Percentiles rank a stretch among this genome's conserved stretches.
phyloP scores from a whole-genome alignment of 1,140 invertebrate genomes.

The Stegodyphus dumicola region DNA sequence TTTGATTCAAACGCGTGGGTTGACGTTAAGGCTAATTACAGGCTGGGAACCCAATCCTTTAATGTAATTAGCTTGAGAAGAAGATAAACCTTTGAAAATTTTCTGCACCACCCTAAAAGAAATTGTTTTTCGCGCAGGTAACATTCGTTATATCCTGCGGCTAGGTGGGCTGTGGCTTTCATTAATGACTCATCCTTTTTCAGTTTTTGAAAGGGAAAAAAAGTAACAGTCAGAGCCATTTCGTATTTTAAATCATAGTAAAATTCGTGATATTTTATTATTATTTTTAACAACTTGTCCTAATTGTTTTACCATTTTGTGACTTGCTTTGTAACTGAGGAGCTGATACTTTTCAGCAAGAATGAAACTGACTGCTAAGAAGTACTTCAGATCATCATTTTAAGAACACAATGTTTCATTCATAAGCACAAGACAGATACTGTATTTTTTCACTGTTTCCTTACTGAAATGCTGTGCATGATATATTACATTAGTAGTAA shows the following conservation, averaged over 20 bases:
- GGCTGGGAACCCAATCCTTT: not conserved
- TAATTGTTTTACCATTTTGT: not conserved
- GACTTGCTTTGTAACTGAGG: no score
- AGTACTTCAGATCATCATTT: no score
- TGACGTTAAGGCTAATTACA: not conserved
- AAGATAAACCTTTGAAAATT: not conserved
- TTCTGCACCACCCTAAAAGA: conserved; percentile 9
- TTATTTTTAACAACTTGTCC: not conserved
- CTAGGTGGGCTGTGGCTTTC: not conserved
- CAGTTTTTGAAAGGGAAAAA: not conserved
- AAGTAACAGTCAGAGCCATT: not conserved
- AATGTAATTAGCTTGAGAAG: not conserved
- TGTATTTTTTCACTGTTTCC: no score
- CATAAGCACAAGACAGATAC: no score
- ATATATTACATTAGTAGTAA: no score
- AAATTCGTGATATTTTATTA: not conserved
- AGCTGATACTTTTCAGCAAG: no score
- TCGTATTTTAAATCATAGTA: not conserved
- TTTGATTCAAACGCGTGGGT: conserved; percentile 3
- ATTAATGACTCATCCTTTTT: not conserved
- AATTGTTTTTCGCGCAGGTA: not conserved
- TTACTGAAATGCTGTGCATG: no score
- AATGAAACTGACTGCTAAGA: no score
- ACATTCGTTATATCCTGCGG: not conserved
- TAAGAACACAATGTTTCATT: no score